Conservation (phyloP, 2,888 invertebrate species). For the Dinocampus coccinellae region DNA sequence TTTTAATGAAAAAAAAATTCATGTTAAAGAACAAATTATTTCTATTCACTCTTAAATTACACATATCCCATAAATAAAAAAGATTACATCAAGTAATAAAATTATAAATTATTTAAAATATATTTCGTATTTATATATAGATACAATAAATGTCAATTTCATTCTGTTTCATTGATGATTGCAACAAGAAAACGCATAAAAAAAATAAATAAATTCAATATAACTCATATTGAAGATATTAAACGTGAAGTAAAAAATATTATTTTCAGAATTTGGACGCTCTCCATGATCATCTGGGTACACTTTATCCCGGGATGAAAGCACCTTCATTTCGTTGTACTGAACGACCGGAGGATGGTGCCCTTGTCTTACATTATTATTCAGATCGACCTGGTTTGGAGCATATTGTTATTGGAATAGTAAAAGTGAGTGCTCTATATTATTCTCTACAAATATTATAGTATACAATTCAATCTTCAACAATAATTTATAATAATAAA, state of each 20-base stretch:
- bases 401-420: constrained; percentile 96
- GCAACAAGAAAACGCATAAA: no score
- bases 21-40: no score
- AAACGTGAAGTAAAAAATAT: not conserved
- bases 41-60: no score
- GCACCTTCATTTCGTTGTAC: constrained; percentile 97
- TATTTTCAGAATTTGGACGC: constrained; percentile 91
- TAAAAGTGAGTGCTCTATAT: constrained; percentile 77
- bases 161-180: no score
- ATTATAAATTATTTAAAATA: no score
- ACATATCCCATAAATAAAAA: no score
- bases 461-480: not conserved
- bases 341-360: constrained; percentile 89
- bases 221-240: no score
- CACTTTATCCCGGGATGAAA: constrained; percentile 93
- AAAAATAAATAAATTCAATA: no score
- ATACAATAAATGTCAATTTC: no score
- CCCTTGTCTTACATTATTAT: constrained; percentile 93
- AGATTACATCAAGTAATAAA: no score
- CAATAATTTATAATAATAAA: not conserved
- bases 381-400: constrained; percentile 94
- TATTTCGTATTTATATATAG: no score
- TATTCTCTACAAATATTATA: not conserved
- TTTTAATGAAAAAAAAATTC: no score
- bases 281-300: constrained; percentile 93